Evolutionary conservation across 2,888 invertebrate species (phyloP), one percentile per base, ranked within the genome.

Genomic region (Rhagium mordax): DNA sequence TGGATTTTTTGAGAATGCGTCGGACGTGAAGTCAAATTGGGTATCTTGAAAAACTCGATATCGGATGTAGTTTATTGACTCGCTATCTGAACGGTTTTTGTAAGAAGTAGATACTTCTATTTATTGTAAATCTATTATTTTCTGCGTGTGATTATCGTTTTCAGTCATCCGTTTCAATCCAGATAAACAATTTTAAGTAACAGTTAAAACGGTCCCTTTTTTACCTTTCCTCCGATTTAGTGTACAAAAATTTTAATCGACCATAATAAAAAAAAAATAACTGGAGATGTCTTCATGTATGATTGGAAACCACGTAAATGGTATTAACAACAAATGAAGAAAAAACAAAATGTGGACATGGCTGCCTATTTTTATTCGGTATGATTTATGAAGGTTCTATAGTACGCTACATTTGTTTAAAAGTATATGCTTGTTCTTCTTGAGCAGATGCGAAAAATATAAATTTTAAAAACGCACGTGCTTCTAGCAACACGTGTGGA

Each of bases 1-100:
- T 61, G 20, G 65, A 71, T 72, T 75, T 72, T 72, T 73, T 74
- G 29, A 60, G 18, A 2, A 4, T 16, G 29, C 27, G 2, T 21
- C 20, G 16, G 29, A 41, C 41, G 7, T n/a, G 21, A 10, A n/a
- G 48, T 48, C 33, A 33, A n/a, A n/a, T 8, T n/a, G 16, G 21
- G 13, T n/a, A n/a, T 59, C 59, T 29, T 59, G 27, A 41, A 59
- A n/a, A 55, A 59, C 15, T 59, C 65, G n/a, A 41, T 20, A 41
- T 13, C 6, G 16, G 18, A 8, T 13, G 5, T 29, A 33, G 61
- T 61, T 20, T 20, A 61, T 61, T 61, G 47, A 61, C 61, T 41
- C 47, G 4, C 18, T 51, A 18, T 20, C 7, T 51, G 51, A 51
- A 51, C 18, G 1, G 51, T 51, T 51, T 51, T 18, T 51, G 10